phyloP scores from a whole-genome alignment of 2,888 invertebrate species.

The Acanthosepion lycidas region DNA sequence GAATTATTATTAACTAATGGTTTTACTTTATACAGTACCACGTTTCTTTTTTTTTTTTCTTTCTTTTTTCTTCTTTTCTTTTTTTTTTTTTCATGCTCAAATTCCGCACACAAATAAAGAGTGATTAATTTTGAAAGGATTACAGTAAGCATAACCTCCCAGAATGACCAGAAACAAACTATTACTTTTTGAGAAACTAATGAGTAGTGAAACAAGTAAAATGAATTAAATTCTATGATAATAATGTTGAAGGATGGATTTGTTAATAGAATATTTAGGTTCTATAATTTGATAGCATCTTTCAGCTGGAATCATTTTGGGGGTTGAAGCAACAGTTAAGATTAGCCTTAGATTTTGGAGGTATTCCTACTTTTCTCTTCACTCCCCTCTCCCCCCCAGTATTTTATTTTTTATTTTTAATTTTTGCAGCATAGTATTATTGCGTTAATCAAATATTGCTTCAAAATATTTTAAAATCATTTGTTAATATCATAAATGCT shows the following conservation, averaged over 20 bases:
- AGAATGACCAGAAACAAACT: neutral
- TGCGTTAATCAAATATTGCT: neutral
- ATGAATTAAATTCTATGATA: neutral
- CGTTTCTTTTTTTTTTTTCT: neutral
- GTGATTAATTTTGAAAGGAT: neutral
- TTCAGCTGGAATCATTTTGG: no score
- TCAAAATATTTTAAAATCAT: neutral
- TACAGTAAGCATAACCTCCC: neutral
- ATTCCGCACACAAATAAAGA: neutral
- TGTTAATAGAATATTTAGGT: no score
- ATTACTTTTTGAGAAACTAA: neutral
- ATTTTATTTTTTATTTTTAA: neutral
- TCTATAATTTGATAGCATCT: no score
- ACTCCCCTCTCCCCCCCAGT: no score
- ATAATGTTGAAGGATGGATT: neutral
- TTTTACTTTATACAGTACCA: neutral
- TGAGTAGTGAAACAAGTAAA: neutral
- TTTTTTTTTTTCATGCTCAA: neutral
- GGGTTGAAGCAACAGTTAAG: neutral
- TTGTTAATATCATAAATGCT: neutral
- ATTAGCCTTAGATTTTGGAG: neutral
- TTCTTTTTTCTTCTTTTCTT: no score
- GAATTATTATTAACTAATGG: neutral
- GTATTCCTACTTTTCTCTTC: neutral
- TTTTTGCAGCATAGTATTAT: neutral